A percentile compares a stretch with the other conserved stretches of the same genome.
phyloP scores from a whole-genome alignment of 2,888 invertebrate species.

The Rhamphomyia laevipes region DNA sequence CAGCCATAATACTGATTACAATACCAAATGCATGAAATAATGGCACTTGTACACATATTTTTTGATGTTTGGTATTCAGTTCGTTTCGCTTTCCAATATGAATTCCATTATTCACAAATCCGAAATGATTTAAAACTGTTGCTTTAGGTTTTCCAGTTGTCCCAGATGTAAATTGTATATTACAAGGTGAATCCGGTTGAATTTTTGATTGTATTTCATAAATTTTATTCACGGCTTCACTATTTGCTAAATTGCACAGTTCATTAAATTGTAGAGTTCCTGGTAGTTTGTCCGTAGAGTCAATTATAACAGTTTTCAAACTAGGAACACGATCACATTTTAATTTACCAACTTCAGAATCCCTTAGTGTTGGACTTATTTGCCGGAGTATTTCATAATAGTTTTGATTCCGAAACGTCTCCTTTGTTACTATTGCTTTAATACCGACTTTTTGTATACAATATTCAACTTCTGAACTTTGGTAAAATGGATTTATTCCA shows the following conservation, averaged over 20 bases:
- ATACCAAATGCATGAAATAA: slow-evolving; percentile 69
- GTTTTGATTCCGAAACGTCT: slow-evolving; percentile 46
- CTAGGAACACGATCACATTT: slow-evolving; percentile 33
- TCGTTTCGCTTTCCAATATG: slow-evolving; percentile 42
- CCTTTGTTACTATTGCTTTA: slow-evolving; percentile 49
- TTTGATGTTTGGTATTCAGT: slow-evolving; percentile 27
- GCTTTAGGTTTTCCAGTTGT: slow-evolving; percentile 64
- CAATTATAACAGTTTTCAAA: slow-evolving; percentile 43
- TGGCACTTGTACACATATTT: slow-evolving; percentile 49
- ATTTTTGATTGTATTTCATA: slow-evolving; percentile 39
- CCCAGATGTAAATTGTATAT: slow-evolving; percentile 70
- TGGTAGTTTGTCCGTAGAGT: slow-evolving; percentile 38
- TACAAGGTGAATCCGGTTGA: slow-evolving; percentile 52
- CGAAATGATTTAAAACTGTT: slow-evolving; percentile 52
- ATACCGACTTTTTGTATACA: slow-evolving; percentile 54
- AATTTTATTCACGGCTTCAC: slow-evolving; percentile 13
- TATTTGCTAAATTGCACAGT: slow-evolving; percentile 24
- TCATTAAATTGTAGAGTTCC: slow-evolving; percentile 34
- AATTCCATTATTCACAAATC: slow-evolving; percentile 58
- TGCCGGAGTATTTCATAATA: slow-evolving; percentile 49
- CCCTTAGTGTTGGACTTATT: slow-evolving; percentile 42
- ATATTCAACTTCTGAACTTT: slow-evolving; percentile 51
- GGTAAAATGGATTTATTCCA: slow-evolving; percentile 60
- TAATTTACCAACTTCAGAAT: slow-evolving; percentile 35
- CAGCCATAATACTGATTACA: slow-evolving; percentile 44